A percentile compares a stretch with the other conserved stretches of the same genome.
Evolutionary conservation across 2,113 vertebrate genomes (phyloP).

Genomic region (Ophiodon elongatus): DNA sequence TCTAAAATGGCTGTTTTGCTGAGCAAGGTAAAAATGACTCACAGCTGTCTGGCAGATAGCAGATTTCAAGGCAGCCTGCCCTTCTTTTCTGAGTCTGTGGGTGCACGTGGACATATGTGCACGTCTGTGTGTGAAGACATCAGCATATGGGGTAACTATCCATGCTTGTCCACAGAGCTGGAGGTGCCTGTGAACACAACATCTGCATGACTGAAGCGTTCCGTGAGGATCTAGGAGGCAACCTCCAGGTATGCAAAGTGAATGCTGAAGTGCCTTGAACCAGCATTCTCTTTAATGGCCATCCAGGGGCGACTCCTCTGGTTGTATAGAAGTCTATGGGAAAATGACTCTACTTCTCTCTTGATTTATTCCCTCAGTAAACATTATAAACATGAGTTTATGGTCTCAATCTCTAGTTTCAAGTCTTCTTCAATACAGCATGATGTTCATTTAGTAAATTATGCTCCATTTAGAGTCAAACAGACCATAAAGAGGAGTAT

Average conservation of each 20-base stretch:
- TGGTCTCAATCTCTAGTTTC: too few species aligned
- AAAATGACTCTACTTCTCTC: background rate
- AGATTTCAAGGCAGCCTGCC: constrained; percentile 28
- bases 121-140: background rate
- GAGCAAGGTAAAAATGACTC: constrained; percentile 47
- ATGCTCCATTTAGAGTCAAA: too few species aligned
- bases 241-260: background rate
- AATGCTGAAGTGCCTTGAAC: background rate
- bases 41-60: constrained; percentile 22
- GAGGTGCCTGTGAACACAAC: background rate
- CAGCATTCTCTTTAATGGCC: background rate
- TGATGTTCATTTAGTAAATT: too few species aligned
- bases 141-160: background rate
- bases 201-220: constrained; percentile 8
- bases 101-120: background rate
- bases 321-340: background rate
- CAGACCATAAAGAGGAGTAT: too few species aligned
- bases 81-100: background rate
- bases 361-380: background rate
- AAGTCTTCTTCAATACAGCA: too few species aligned
- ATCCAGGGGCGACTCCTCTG: background rate
- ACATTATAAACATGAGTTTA: too few species aligned
- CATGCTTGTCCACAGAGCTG: background rate
- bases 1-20: constrained; percentile 58
- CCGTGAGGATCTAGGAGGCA: background rate